Evolutionary conservation across 2,113 vertebrate genomes (phyloP).

Genomic region (Herpailurus yagouaroundi): DNA sequence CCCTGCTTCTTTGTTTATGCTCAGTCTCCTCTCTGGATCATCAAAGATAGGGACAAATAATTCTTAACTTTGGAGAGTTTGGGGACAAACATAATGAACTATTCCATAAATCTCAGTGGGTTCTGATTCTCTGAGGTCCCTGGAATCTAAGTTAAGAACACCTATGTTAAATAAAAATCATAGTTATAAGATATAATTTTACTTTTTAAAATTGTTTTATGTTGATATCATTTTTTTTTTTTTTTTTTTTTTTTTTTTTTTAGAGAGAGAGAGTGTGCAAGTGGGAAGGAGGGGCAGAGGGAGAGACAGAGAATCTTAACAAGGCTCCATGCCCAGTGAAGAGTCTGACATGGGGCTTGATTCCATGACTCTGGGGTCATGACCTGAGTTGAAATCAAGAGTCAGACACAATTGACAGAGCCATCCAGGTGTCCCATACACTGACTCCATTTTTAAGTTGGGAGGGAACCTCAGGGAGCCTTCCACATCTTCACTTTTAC

Average conservation of each 20-base stretch:
- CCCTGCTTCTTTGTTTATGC: neutral
- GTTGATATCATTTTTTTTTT: neutral
- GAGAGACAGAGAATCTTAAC: too few relatives aligned
- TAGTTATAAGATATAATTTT: neutral
- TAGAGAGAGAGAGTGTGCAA: too few relatives aligned
- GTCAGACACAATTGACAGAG: too few relatives aligned
- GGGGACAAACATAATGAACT: neutral
- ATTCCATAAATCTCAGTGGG: neutral
- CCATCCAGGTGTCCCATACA: neutral
- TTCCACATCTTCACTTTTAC: neutral
- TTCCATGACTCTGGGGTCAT: too few relatives aligned
- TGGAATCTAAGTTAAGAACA: neutral
- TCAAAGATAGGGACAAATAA: neutral
- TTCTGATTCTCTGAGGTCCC: neutral
- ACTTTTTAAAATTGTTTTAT: neutral
- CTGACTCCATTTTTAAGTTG: neutral
- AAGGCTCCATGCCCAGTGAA: too few relatives aligned
- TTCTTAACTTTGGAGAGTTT: neutral
- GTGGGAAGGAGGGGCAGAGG: too few relatives aligned
- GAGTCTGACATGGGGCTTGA: too few relatives aligned
- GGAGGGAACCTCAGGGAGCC: neutral
- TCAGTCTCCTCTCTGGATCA: neutral
- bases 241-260: too few relatives aligned
- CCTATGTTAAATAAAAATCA: conserved; percentile 31
- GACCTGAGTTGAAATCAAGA: too few relatives aligned